Evolutionary conservation across 2,797 vertebrate species (phyloP).

Genomic region (Linurgus olivaceus): DNA sequence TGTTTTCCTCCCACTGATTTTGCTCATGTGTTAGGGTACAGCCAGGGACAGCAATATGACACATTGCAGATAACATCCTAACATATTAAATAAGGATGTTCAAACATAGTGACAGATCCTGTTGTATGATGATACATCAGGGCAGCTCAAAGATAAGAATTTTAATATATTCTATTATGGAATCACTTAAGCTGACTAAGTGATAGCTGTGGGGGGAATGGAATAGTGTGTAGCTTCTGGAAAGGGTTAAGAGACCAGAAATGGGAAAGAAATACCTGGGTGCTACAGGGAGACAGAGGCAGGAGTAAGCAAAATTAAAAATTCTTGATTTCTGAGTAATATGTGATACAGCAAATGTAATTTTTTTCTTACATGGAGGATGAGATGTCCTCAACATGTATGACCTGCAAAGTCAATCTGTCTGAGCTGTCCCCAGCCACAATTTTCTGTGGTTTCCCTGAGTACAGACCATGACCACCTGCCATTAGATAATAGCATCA

Average conservation of each 20-base stretch:
- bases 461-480: not conserved
- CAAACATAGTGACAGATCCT: slow-evolving; percentile 56
- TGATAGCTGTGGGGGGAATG: not conserved
- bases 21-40: not conserved
- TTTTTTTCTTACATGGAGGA: not conserved
- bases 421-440: not conserved
- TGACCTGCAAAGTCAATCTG: not conserved
- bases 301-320: not conserved
- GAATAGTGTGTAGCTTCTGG: not conserved
- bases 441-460: not conserved
- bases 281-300: not conserved
- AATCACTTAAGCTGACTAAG: slow-evolving; percentile 61
- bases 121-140: slow-evolving; percentile 61
- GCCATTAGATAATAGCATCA: not conserved
- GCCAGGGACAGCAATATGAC: slow-evolving; percentile 1
- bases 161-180: slow-evolving; percentile 63
- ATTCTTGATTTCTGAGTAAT: not conserved
- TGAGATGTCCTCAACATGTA: not conserved
- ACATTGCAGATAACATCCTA: slow-evolving; percentile 56
- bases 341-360: not conserved
- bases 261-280: not conserved
- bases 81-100: slow-evolving; percentile 65
- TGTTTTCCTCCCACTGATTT: not conserved
- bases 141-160: slow-evolving; percentile 58
- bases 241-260: slow-evolving; percentile 37